Evolutionary conservation across 2,888 invertebrate genomes (phyloP), one percentile per base, ranked within the genome.

Genomic region (Drosophila neutralis): DNA sequence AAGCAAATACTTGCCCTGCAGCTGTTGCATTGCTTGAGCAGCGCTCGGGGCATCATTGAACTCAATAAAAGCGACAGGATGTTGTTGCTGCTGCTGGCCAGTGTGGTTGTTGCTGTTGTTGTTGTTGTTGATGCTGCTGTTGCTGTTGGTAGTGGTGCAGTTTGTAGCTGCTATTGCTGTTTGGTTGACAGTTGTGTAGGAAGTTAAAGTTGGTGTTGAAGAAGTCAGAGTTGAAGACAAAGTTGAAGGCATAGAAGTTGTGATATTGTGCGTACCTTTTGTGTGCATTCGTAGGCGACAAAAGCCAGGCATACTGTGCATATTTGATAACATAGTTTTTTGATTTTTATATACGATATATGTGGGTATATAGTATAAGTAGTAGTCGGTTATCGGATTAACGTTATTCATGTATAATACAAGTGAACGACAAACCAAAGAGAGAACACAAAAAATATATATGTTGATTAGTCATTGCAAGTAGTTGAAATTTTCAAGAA

Each of bases 31-130:
- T 91, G 98, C 98, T 92, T 97, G 96, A 93, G 97, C 95, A 92
- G 99, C 99, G 94, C 96, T 97, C 92, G 96, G 94, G 91, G 98
- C 95, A 94, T 97, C 98, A 95, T 96, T 96, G 95, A 98, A 99
- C 95, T 99, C 98, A 94, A 98, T 97, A 95, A 99, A 99, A 93
- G 98, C 98, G 94, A 99, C 98, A 90, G 98, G 98, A 93, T 96
- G 96, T 68, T 83, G 83, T 31, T 83, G 83, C 29, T 45, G 92
- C 13, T 73, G 80, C 31, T 72, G 76, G 53, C 63, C 63, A 68
- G n/a, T 53, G 69, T 38, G 78, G 77, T 3, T 62, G 78, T 13
- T 64, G 67, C 11, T 96, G 57, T 11, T 59, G 58, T 5, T 85
- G 70, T 52, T 78, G 81, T 71, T 67, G 70, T 4, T 60, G 56